Base-by-base conservation (phyloP, 1,140 invertebrate genomes). In the Ceratina japonica region DNA sequence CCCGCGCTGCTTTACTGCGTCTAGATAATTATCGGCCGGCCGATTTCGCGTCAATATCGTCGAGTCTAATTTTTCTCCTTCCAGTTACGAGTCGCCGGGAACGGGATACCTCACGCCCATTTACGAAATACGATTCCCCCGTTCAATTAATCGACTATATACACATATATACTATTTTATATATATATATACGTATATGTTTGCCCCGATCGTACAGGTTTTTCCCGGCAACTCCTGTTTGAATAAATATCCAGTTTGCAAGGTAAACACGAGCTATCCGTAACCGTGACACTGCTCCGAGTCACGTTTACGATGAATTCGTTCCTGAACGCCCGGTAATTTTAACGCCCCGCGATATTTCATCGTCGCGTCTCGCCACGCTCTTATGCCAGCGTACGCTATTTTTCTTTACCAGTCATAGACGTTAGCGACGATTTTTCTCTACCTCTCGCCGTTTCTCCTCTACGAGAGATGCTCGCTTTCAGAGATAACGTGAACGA, bases 181-280 rank as follows among this genome's bases (percentile, higher is more conserved):
- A n/a, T n/a, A n/a, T n/a, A n/a, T n/a, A n/a, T n/a, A n/a, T n/a
- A n/a, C n/a, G n/a, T n/a, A n/a, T n/a, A n/a, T n/a, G n/a, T n/a
- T n/a, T n/a, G n/a, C n/a, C n/a, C n/a, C n/a, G n/a, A n/a, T n/a
- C n/a, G n/a, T 0, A 31, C 51, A 31, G 51, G 12, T 56, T 56
- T 18, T 49, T 22, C 49, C 51, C 13, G 3, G 62, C n/a, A 8
- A 27, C 62, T 54, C 22, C 20, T 68, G 56, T 56, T 69, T 66
- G 68, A 70, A 82, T 80, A 82, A 82, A 79, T 82, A 65, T 65
- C 76, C 51, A 59, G 65, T 75, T 66, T 71, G 24, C 24, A 72
- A 72, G 77, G 77, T 54, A 75, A 79, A 56, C 71, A 71, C 54
- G n/a, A 69, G 20, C 64, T 31, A 61, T 24, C 49, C 64, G 64